Conservation (phyloP, 2,888 invertebrate genomes). For the Xestia ashworthii region DNA sequence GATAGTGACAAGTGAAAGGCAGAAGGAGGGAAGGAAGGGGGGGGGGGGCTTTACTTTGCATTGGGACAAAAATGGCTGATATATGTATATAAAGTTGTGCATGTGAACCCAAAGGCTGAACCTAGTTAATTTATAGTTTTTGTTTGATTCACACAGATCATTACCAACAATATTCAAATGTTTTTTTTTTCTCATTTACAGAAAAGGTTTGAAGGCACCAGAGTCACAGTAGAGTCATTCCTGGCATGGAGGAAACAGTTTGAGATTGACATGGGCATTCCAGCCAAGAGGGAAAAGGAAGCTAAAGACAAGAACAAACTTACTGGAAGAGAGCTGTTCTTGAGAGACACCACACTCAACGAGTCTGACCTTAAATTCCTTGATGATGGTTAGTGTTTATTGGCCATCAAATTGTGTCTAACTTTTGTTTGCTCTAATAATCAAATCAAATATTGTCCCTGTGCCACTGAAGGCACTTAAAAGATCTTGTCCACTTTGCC, state of each 20-base stretch:
- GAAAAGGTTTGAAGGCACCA: constrained; percentile 98
- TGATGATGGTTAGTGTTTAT: constrained; percentile 93
- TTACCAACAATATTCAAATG: background rate
- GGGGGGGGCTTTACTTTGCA: background rate
- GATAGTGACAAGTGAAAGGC: background rate
- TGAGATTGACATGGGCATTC: constrained; percentile 96
- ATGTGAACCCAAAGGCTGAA: background rate
- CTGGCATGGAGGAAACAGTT: constrained; percentile 98
- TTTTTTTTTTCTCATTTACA: constrained; percentile 75
- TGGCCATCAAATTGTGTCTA: background rate
- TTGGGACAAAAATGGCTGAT: too few relatives aligned
- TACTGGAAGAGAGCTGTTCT: constrained; percentile 98
- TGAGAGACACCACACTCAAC: constrained; percentile 97
- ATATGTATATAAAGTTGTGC: too few relatives aligned
- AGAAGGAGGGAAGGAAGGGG: background rate
- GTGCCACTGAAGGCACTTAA: too few relatives aligned
- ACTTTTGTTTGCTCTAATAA: background rate
- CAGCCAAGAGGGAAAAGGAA: constrained; percentile 93
- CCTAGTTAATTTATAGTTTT: background rate
- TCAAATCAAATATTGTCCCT: background rate
- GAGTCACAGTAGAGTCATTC: constrained; percentile 98
- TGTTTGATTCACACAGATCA: background rate
- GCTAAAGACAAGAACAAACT: constrained; percentile 95
- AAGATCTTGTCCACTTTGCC: background rate
- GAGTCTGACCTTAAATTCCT: constrained; percentile 99